Evolutionary conservation across 2,113 vertebrate genomes (phyloP).

Genomic region (Onychostoma macrolepis): DNA sequence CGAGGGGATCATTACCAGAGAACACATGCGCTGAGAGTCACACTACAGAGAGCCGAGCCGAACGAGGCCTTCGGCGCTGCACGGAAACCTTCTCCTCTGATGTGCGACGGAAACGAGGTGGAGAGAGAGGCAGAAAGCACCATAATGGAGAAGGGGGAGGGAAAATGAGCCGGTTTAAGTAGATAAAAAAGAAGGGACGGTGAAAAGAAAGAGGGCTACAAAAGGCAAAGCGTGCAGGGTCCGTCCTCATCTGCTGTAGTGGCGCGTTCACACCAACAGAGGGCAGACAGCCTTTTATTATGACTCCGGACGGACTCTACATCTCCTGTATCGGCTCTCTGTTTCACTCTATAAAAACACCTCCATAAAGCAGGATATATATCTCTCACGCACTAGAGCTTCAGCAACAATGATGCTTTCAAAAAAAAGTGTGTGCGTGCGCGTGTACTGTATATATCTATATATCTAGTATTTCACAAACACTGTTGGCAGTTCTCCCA

Average conservation of each 20-base stretch:
- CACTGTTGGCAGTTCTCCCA: constrained; percentile 18
- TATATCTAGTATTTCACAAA: constrained; percentile 22
- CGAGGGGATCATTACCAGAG: constrained; percentile 20
- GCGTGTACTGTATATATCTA: constrained; percentile 27
- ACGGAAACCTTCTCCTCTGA: not conserved
- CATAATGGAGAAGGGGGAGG: not conserved
- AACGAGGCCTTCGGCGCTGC: not conserved
- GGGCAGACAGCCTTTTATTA: constrained; percentile 41
- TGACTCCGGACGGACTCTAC: not conserved
- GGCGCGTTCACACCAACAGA: constrained; percentile 30
- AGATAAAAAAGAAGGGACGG: not conserved
- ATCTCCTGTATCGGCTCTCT: constrained; percentile 1
- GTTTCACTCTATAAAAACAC: constrained; percentile 9
- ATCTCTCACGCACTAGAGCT: constrained; percentile 9
- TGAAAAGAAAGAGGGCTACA: no score
- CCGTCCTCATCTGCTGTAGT: not conserved
- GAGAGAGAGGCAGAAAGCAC: not conserved
- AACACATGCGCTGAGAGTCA: constrained; percentile 42
- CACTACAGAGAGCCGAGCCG: constrained; percentile 55
- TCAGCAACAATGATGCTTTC: constrained; percentile 38
- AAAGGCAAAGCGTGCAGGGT: not conserved
- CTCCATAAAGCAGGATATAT: constrained; percentile 40
- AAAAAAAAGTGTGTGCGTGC: constrained; percentile 24
- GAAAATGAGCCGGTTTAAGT: not conserved
- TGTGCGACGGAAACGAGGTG: constrained; percentile 1